Evolutionary conservation across 2,113 vertebrate species (phyloP).

Genomic region (Pteruthius melanotis): DNA sequence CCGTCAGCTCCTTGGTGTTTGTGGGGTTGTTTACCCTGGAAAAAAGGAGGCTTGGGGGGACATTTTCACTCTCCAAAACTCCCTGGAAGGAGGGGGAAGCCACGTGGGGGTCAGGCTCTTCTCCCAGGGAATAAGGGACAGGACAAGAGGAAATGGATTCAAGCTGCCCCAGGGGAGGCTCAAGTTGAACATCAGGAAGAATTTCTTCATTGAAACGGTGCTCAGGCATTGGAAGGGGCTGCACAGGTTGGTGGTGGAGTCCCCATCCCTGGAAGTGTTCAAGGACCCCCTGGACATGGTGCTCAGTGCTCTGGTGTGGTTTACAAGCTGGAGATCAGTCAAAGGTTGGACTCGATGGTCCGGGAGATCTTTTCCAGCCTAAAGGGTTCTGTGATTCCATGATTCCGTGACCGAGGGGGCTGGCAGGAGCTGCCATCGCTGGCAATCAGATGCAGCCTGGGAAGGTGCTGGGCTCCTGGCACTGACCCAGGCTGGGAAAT

Average conservation of each 20-base stretch:
- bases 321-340: neutral
- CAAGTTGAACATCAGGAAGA: neutral
- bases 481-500: neutral
- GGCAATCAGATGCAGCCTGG: neutral
- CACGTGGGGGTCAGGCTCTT: neutral
- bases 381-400: neutral
- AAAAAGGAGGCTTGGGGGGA: neutral
- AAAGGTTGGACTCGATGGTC: fast-evolving
- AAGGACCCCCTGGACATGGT: too few species aligned
- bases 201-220: neutral
- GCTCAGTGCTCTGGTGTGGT: neutral
- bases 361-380: neutral
- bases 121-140: neutral
- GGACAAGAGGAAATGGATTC: neutral
- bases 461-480: neutral
- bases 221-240: neutral
- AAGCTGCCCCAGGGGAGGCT: neutral
- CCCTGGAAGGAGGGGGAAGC: neutral
- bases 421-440: fast-evolving
- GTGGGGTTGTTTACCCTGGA: neutral
- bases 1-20: neutral
- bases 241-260: neutral
- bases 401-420: neutral
- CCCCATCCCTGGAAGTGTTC: neutral
- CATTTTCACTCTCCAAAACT: neutral